phyloP scores from a whole-genome alignment of 2,888 invertebrate genomes.

The Limnephilus auricula region DNA sequence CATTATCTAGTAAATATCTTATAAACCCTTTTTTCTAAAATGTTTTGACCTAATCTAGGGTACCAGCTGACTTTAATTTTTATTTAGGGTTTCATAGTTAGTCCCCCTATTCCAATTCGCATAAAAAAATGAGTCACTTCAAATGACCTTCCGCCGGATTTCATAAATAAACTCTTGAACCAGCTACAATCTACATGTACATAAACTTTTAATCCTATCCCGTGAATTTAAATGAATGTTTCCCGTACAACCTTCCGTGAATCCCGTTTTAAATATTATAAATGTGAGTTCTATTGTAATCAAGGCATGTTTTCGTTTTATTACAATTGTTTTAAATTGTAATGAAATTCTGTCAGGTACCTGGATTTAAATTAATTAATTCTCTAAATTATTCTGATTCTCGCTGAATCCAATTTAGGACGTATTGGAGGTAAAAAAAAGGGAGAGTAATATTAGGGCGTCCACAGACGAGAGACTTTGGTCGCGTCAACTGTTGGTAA shows the following conservation, averaged over 20 bases:
- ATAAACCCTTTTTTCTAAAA: not conserved
- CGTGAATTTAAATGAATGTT: not conserved
- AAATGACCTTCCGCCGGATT: not conserved
- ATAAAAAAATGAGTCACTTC: not conserved
- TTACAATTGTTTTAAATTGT: not conserved
- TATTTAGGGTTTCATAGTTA: no score
- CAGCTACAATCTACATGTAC: not conserved
- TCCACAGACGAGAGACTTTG: no score
- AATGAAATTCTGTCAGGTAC: not conserved
- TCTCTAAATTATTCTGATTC: not conserved
- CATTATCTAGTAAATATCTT: not conserved
- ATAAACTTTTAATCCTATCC: not conserved
- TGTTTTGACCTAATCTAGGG: not conserved
- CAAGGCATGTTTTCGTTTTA: not conserved
- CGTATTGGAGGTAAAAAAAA: no score
- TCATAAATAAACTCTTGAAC: not conserved
- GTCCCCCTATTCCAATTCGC: not conserved
- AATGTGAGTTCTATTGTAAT: not conserved
- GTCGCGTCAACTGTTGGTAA: no score
- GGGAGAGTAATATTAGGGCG: no score
- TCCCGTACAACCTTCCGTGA: not conserved
- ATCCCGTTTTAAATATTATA: not conserved
- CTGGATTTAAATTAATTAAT: not conserved
- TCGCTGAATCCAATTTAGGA: no score
- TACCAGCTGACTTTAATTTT: not conserved